A percentile compares a stretch with the other conserved stretches of the same genome.
Evolutionary conservation across 53 echinoderm and acorn worm genomes (phyloP).

Genomic region (Holothuria scabra): DNA sequence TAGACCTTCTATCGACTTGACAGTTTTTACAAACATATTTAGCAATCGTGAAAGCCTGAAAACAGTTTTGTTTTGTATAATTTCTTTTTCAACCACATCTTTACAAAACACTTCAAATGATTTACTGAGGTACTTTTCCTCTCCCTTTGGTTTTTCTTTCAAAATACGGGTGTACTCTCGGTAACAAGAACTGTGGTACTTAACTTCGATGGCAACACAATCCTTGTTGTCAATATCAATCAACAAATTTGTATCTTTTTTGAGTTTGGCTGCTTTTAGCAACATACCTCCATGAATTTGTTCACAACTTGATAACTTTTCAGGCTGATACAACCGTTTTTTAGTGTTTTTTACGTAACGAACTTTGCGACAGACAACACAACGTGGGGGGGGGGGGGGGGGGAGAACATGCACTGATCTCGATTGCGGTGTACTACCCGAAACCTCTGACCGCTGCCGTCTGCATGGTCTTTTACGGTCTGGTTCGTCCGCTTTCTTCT

Average conservation of each 20-base stretch:
- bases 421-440: background rate
- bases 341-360: slow-evolving; percentile 8
- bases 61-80: slow-evolving; percentile 27
- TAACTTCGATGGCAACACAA: slow-evolving; percentile 57
- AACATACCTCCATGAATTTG: slow-evolving; percentile 44
- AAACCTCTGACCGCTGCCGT: background rate
- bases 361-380: slow-evolving; percentile 19
- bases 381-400: slow-evolving; percentile 2
- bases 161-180: slow-evolving; percentile 46
- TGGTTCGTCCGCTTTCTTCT: no score
- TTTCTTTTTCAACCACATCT: slow-evolving; percentile 13
- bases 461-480: no score
- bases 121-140: slow-evolving; percentile 24
- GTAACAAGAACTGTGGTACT: slow-evolving; percentile 43
- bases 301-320: slow-evolving; percentile 35
- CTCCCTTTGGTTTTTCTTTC: no score
- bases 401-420: slow-evolving; percentile 28
- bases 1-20: no score
- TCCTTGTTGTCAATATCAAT: slow-evolving; percentile 40
- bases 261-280: slow-evolving; percentile 44
- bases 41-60: slow-evolving; percentile 30
- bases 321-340: slow-evolving; percentile 7
- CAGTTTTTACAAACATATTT: no score
- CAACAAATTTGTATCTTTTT: no score
- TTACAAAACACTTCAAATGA: slow-evolving; percentile 29